These are phyloP conservation scores for Papilio demoleus DNA, from an alignment of 2,888 invertebrate species.

Conservation along the genomic window DNA sequence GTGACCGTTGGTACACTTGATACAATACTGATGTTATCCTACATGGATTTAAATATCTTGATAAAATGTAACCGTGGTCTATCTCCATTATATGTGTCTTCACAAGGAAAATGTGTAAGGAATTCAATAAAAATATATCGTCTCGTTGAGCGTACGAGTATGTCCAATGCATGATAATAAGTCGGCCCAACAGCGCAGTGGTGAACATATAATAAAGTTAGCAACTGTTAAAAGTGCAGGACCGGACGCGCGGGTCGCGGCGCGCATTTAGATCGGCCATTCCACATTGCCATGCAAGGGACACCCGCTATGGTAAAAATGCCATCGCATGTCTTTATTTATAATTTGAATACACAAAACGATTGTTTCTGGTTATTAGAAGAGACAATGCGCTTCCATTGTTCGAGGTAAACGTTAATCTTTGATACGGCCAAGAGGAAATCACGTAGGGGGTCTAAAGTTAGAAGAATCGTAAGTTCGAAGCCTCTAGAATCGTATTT, in stretches of 20 bases:
- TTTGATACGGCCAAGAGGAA: constrained; percentile 68
- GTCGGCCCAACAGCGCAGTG: constrained; percentile 30
- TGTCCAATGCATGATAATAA: constrained; percentile 38
- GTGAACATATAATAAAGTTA: constrained; percentile 49
- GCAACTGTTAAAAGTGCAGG: constrained; percentile 74
- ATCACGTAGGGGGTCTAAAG: constrained; percentile 66
- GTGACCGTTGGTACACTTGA: neutral
- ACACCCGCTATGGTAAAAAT: constrained; percentile 77
- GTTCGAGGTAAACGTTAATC: constrained; percentile 57
- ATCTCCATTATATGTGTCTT: neutral
- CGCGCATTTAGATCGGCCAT: constrained; percentile 74
- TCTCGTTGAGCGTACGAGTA: constrained; percentile 25
- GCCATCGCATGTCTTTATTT: constrained; percentile 68
- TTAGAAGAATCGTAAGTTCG: constrained; percentile 66
- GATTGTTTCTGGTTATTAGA: constrained; percentile 73
- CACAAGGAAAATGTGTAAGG: constrained; percentile 29
- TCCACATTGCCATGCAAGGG: constrained; percentile 78
- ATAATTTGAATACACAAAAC: constrained; percentile 72
- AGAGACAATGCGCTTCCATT: constrained; percentile 72
- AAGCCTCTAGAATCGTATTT: constrained; percentile 53
- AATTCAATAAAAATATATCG: constrained; percentile 30
- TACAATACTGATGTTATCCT: neutral
- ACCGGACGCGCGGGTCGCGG: constrained; percentile 74
- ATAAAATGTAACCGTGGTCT: neutral
- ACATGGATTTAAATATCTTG: neutral